Evolutionary conservation across 2,797 vertebrate genomes (phyloP), one percentile per base, ranked within the genome.

Genomic region (Glyptemys insculpta): DNA sequence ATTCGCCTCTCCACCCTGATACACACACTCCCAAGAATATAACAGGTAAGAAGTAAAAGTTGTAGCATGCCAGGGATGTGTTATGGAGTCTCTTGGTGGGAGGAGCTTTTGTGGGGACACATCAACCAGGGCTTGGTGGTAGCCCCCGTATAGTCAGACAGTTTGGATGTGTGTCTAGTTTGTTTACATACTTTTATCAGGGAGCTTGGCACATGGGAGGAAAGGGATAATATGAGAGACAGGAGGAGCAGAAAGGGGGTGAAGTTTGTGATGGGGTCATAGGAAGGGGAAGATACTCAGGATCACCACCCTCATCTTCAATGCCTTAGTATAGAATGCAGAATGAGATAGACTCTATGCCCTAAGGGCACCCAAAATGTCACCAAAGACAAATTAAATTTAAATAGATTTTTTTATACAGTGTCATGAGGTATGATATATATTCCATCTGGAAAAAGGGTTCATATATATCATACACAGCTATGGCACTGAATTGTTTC

Each of bases 401-500:
- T 89, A 87, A 95, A 93, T 87, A 87, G 23, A 92, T 87, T 83
- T 84, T 87, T 88, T 90, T 90, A 85, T 34, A n/a, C 68, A 0
- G 2, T 86, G 31, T 50, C 14, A 25, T 80, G 89, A 91, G 79
- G 54, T 86, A 93, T 90, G 82, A 80, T 25, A 65, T 74, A 87
- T 89, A 95, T 93, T 96, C 41, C 6, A 72, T 57, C 91, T 89
- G 6, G 37, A 86, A 96, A 53, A 93, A 15, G 15, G 29, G 85
- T 94, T 96, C 93, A 83, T 56, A 65, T 78, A 8, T 89, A 74
- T 82, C 2, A 0, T 47, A 92, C 11, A 85, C 49, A 89, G 52
- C 72, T 91, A 31, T 59, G 2, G 18, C 87, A 62, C 83, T 86
- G 76, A 96, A 94, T 96, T 94, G 49, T 88, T 97, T 81, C 56